Conservation (phyloP, 2,797 vertebrate genomes). For the Poeciliopsis paucimaculata region DNA sequence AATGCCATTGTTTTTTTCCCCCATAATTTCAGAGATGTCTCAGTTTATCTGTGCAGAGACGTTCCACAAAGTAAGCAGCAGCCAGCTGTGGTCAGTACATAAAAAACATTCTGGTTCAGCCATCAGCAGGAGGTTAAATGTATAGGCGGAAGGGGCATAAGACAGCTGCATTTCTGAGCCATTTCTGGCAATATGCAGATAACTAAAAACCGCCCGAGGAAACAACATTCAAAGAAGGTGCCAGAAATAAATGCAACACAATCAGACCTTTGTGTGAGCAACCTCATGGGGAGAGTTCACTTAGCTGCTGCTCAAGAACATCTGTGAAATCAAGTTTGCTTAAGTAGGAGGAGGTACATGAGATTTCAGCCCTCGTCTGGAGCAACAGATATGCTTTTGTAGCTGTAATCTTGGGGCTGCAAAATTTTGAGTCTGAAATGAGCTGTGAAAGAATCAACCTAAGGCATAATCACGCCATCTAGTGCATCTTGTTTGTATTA, state of each 20-base stretch:
- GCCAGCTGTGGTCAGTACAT: not conserved
- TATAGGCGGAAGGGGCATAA: constrained; percentile 38
- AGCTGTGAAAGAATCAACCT: not conserved
- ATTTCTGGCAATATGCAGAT: constrained; percentile 47
- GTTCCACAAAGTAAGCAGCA: not conserved
- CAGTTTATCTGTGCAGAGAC: not conserved
- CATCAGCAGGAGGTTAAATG: constrained; percentile 12
- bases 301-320: constrained; percentile 59
- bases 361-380: constrained; percentile 31
- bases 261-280: constrained; percentile 71
- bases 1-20: not conserved
- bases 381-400: constrained; percentile 56
- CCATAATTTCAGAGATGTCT: not conserved
- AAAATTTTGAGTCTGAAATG: constrained; percentile 6
- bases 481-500: constrained; percentile 31
- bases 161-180: constrained; percentile 68
- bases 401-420: constrained; percentile 13
- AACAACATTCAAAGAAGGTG: constrained; percentile 70
- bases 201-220: constrained; percentile 66
- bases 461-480: constrained; percentile 58
- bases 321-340: constrained; percentile 73
- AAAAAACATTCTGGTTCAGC: constrained; percentile 19
- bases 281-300: constrained; percentile 59
- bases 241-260: constrained; percentile 79
- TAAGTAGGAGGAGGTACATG: constrained; percentile 39